These are phyloP conservation scores for Morelia viridis DNA, from an alignment of 2,797 vertebrate genomes.

Conservation along the genomic window DNA sequence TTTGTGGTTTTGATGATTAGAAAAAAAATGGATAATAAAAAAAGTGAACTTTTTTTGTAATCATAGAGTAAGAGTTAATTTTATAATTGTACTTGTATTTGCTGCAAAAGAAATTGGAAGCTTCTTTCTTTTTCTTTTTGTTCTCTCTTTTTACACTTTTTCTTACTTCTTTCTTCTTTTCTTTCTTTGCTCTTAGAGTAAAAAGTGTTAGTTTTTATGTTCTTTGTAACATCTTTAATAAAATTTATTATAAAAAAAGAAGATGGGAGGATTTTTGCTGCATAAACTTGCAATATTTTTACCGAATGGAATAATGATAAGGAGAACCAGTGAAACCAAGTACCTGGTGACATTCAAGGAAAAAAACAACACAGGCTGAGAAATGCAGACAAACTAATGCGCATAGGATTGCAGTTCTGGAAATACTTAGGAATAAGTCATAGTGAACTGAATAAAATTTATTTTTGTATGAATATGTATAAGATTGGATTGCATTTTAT, in stretches of 20 bases:
- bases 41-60: too few species aligned
- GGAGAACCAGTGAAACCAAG: neutral
- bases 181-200: too few species aligned
- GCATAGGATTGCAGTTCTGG: neutral
- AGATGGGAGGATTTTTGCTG: neutral
- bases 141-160: neutral
- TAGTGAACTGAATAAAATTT: neutral
- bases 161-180: neutral
- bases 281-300: neutral
- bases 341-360: too few species aligned
- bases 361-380: neutral
- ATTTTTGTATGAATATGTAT: neutral
- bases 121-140: neutral
- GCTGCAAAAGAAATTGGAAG: too few species aligned
- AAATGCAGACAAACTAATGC: neutral
- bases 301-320: neutral
- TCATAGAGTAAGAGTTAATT: too few species aligned
- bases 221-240: too few species aligned
- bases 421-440: neutral
- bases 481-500: neutral
- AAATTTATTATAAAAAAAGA: neutral
- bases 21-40: too few species aligned
- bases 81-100: too few species aligned
- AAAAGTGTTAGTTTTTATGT: too few species aligned
- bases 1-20: too few species aligned